A percentile compares a stretch with the other conserved stretches of the same genome.
Conservation (phyloP, 2,113 vertebrate genomes). For the Pungitius pungitius region DNA sequence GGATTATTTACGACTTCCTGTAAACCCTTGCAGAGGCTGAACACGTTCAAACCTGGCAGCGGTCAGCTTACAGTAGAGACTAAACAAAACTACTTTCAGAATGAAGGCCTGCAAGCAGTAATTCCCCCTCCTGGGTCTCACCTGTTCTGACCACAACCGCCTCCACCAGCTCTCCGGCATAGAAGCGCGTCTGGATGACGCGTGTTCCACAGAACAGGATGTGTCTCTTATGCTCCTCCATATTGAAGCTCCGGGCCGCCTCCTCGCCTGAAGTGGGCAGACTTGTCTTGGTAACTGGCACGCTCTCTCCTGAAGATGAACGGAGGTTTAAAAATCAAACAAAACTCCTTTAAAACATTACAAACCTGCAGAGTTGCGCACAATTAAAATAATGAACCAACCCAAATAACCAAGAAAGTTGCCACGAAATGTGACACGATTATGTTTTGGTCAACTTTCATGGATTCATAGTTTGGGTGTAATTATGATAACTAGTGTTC, state of each 20-base stretch:
- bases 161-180: constrained; percentile 90
- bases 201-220: constrained; percentile 95
- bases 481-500: not conserved
- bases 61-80: not conserved
- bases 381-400: not conserved
- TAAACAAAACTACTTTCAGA: not conserved
- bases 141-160: constrained; percentile 94
- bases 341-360: not conserved
- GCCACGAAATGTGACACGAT: not conserved
- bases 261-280: constrained; percentile 86
- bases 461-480: not conserved
- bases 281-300: constrained; percentile 95
- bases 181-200: constrained; percentile 96
- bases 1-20: not conserved
- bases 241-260: constrained; percentile 78
- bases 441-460: not conserved
- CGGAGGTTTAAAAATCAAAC: not conserved
- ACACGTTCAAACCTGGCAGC: not conserved
- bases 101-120: not conserved
- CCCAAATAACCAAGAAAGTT: not conserved
- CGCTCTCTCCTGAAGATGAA: constrained; percentile 87
- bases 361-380: not conserved
- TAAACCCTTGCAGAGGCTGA: not conserved
- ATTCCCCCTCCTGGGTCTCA: constrained; percentile 50
- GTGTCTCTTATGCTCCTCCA: constrained; percentile 89